Evolutionary conservation across 2,888 invertebrate species (phyloP), one percentile per base, ranked within the genome.

Genomic region (Elaeidobius kamerunicus): DNA sequence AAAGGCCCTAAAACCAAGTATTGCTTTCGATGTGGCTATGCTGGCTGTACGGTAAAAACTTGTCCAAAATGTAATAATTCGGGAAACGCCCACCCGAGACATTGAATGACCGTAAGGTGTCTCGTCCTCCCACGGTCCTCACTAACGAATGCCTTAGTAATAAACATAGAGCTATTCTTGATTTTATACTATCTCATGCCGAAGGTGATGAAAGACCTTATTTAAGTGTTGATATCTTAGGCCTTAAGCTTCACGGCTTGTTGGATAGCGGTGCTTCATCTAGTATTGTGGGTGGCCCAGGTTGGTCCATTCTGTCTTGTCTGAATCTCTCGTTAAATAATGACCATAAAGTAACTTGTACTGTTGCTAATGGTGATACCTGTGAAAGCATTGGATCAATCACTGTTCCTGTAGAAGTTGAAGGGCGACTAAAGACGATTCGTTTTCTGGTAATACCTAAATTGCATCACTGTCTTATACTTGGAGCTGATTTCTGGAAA

Each of bases 241-340:
- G 53, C 5, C 18, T 15, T 5, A 12, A 12, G 11, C 11, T 52
- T 12, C 20, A 44, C 3, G 55, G 55, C 1, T 34, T 57, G 4
- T 18, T 57, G 15, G 55, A 55, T 49, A 52, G 52, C 15, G 56
- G 58, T 27, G 58, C 52, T 2, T 40, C 47, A 2, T n/a, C 40
- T 6, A 56, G 49, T 12, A 35, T 58, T 28, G n/a, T 56, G 4
- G 52, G 56, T 3, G 17, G 27, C n/a, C 15, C 34, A 16, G 52
- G 58, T 18, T 52, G 50, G 52, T 14, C 36, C 6, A 3, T 53
- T 16, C 19, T 58, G 2, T 39, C 17, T 9, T 23, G 27, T n/a
- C 34, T 49, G 16, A 44, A 40, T 7, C 17, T 57, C 18, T 6
- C 7, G 3, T 7, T 57, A 2, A 48, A 55, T 43, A 12, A 30